A percentile compares a stretch with the other conserved stretches of the same genome.
Evolutionary conservation across 53 echinoderm and acorn worm genomes (phyloP).

Genomic region (Pentamera pediparva): DNA sequence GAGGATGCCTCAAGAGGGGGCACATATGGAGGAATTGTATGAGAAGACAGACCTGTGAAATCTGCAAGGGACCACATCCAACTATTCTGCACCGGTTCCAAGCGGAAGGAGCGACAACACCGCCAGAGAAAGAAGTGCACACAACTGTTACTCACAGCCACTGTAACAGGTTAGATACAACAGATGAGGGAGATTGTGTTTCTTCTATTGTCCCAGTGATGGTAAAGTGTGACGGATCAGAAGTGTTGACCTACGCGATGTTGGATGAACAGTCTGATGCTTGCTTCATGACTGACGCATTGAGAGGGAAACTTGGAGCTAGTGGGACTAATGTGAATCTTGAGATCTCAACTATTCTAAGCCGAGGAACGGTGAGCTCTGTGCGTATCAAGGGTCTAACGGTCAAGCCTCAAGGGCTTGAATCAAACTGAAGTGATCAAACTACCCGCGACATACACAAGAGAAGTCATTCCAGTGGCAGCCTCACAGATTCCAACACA

Average conservation of each 20-base stretch:
- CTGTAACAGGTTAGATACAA: background rate
- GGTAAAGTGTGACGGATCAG: background rate
- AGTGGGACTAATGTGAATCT: background rate
- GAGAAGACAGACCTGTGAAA: background rate
- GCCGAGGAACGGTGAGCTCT: background rate
- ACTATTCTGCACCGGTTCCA: conserved; percentile 30
- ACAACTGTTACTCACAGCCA: background rate
- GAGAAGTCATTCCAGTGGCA: conserved; percentile 36
- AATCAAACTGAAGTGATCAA: background rate
- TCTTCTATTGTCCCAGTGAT: conserved; percentile 9
- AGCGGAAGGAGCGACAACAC: background rate
- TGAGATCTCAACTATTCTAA: conserved; percentile 4
- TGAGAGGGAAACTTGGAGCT: background rate
- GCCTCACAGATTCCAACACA: conserved; percentile 52
- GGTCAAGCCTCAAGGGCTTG: background rate
- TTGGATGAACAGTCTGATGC: conserved; percentile 30
- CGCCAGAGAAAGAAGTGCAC: background rate
- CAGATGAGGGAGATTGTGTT: background rate
- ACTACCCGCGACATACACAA: conserved; percentile 21
- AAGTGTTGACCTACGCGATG: conserved; percentile 5
- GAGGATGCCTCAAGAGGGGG: background rate
- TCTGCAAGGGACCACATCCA: conserved; percentile 25
- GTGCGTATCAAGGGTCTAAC: background rate
- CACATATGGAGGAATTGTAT: conserved; percentile 16
- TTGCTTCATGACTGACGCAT: background rate